These are phyloP conservation scores for Xerus inauris DNA, from an alignment of 2,113 vertebrate species.

Conservation along the genomic window DNA sequence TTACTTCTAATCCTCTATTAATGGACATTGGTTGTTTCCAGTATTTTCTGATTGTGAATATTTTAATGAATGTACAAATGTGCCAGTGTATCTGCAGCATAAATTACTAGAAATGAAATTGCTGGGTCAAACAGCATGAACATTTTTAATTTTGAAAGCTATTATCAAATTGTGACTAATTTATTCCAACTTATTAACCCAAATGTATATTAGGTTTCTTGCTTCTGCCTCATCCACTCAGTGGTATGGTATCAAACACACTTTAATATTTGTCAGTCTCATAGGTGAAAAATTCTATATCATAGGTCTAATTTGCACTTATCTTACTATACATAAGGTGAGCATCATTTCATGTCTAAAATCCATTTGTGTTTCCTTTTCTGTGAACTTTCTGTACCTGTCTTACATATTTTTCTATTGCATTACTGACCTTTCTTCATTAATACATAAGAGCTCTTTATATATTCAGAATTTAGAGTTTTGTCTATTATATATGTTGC, in stretches of 20 bases:
- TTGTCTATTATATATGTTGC: background rate
- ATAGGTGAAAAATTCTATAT: background rate
- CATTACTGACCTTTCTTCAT: background rate
- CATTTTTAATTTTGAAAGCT: background rate
- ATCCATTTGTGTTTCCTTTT: background rate
- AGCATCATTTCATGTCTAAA: background rate
- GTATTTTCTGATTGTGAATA: background rate
- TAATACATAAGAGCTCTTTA: background rate
- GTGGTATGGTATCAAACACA: background rate
- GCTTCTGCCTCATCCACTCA: background rate
- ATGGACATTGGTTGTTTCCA: background rate
- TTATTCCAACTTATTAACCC: background rate
- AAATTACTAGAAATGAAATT: background rate
- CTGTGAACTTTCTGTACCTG: background rate
- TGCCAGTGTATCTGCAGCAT: background rate
- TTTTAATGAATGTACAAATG: background rate
- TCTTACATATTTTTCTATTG: background rate
- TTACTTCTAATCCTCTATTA: background rate
- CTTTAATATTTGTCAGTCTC: background rate
- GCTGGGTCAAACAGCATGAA: background rate
- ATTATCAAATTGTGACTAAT: background rate
- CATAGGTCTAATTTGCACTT: background rate
- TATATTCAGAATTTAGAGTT: background rate
- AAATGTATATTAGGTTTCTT: background rate
- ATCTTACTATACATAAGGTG: background rate